Base-by-base conservation (phyloP, 2,888 invertebrate species). In the Yponomeuta plumbellus region DNA sequence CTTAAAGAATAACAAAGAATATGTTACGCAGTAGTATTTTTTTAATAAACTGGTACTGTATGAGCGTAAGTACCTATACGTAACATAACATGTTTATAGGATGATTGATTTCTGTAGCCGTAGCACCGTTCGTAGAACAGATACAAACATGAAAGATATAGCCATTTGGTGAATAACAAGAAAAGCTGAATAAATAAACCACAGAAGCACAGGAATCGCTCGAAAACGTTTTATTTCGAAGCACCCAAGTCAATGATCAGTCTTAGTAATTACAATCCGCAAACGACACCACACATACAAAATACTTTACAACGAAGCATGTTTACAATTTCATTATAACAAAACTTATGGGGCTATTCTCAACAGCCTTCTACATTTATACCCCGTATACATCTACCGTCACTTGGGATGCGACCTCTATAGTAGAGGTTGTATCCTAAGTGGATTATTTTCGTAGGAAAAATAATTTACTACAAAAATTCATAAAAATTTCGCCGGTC, bases 241-340 rank as follows among this genome's bases (percentile, higher is more conserved):
- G 79, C 83, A 81, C 83, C 82, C 77, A 77, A 77, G 71, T 79
- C 71, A 73, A 72, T 63, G 10, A 78, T 83, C 82, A 83, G 81
- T 83, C 83, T 83, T 82, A 73, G 74, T 78, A 74, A 75, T 75
- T 75, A 75, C 62, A 34, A 44, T 44, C 63, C 63, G 61, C 61
- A 34, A 23, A 61, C 26, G 26, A 58, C 44, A 59, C 26, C 3
- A 61, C 61, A 61, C 34, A 63, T 63, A 63, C 63, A 63, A 63
- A 63, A 63, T 63, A 63, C 63, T 40, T 63, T 63, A 40, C 44
- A 63, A 63, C 13, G 44, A 44, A 40, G 52, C 63, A 44, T 23
- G 57, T 67, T 61, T 57, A 61, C 65, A 59, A 61, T 23, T n/a
- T n/a, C n/a, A n/a, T n/a, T 61, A 61, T 61, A 34, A 61, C 61